Evolutionary conservation across 1,140 invertebrate genomes (phyloP), one percentile per base, ranked within the genome.

Genomic region (Drosophila pallidifrons): DNA sequence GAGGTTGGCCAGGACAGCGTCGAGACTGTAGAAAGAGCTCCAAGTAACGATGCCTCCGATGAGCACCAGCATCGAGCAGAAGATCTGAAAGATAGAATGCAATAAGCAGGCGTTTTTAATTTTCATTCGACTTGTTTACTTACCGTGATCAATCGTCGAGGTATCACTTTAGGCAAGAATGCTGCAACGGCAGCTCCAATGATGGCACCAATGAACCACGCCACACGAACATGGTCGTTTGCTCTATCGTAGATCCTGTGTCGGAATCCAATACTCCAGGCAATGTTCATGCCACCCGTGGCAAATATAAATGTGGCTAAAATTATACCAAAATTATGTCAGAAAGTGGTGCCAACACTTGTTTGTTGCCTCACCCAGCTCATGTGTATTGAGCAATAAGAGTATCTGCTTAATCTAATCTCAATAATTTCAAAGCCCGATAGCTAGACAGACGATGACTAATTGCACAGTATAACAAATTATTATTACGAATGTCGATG

Each of bases 141-240:
- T 75, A 87, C 83, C 51, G 82, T 28, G 1, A 83, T 46, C 7
- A 13, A 46, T 45, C 73, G 75, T 45, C 68, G 77, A 25, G 83
- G 70, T 7, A 87, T 3, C 4, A n/a, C 55, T 43, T 75, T 83
- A 30, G 80, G 45, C 1, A 87, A 41, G 15, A 61, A 61, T 0
- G 41, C 54, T 8, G 49, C 68, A 3, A 82, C 11, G 1, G 77
- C 1, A 0, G 83, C 83, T 38, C 83, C 83, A 59, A 88, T 81
- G 2, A 80, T 80, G 15, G 66, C 83, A 1, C 73, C 83, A 35
- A 87, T 80, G 32, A 87, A 87, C 83, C 83, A 87, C 54, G 77
- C 81, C 1, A 91, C 10, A 0, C 4, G 25, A 8, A 81, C 43
- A 15, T 89, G 75, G n/a, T 30, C 13, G n/a, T 3, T 43, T 10